phyloP scores from a whole-genome alignment of 1,140 invertebrate species.

The Paraescarpia echinospica region DNA sequence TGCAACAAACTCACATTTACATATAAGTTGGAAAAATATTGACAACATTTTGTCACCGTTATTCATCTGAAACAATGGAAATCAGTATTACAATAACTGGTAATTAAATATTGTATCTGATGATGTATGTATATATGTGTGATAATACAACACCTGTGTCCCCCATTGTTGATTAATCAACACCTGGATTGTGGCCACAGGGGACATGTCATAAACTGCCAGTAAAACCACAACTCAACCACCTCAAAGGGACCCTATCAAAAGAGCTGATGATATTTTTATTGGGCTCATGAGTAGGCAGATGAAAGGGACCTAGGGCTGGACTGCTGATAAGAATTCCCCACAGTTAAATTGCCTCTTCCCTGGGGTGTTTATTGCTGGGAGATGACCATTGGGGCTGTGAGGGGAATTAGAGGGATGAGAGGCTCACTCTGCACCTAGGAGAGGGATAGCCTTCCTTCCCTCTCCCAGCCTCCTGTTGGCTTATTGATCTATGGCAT shows the following conservation, averaged over 20 bases:
- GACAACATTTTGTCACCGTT: not conserved
- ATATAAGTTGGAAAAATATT: not conserved
- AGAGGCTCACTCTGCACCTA: not conserved
- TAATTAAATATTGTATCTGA: not conserved
- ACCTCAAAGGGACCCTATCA: not conserved
- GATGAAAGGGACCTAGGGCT: not conserved
- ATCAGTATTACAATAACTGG: not conserved
- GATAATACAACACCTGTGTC: not conserved
- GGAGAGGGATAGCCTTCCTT: not conserved
- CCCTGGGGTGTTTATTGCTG: not conserved
- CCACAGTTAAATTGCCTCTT: not conserved
- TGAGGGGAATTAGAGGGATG: not conserved
- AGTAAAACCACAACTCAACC: not conserved
- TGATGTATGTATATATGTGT: not conserved
- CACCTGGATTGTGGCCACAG: not conserved
- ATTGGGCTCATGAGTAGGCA: not conserved
- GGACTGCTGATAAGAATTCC: not conserved
- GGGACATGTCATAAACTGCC: not conserved
- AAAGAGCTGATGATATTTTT: slow-evolving; percentile 1
- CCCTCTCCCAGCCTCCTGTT: not conserved
- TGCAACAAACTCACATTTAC: not conserved
- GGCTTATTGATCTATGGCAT: not conserved
- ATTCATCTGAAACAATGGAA: not conserved
- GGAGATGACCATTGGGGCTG: not conserved
- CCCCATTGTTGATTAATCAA: not conserved